Base-by-base conservation (phyloP, 2,113 vertebrate genomes). In the Oryzias celebensis region DNA sequence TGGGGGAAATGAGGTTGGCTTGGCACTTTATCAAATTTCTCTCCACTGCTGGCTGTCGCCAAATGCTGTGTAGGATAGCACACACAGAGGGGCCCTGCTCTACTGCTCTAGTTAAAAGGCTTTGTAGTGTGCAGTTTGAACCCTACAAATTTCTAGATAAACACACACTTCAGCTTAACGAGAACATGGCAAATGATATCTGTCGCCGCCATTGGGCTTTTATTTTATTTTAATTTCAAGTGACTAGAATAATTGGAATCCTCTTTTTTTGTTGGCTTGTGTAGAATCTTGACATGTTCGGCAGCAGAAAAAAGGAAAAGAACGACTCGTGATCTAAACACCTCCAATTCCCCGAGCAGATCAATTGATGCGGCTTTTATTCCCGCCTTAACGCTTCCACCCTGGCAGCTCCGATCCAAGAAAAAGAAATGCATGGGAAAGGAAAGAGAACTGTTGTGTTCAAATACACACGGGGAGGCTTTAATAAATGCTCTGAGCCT, bases 21-120 rank as follows among this genome's bases (percentile, higher is more conserved):
- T 90, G 86, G 86, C 85, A 78, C 67, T 73, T 67, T 63, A 68
- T 87, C 86, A 87, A 78, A 88, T 77, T 78, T 87, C 67, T 83
- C 75, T 69, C 75, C 72, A 66, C 62, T 16, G 68, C 79, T 75
- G 54, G 14, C 76, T 67, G 67, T 78, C 44, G 52, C 80, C 70
- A 83, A 78, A 67, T 52, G 48, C 73, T 74, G 81, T 58, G 59
- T 81, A 85, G 77, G 68, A 84, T 88, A 81, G 81, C 70, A 72
- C 74, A 78, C 66, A 52, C 68, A 68, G 64, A 73, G 43, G 47
- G 71, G 73, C 77, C 80, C 61, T 77, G 76, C 75, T 84, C 82
- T 68, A 74, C 81, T 85, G 85, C 85, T 85, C 81, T 79, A 81
- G 80, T 86, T 86, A 78, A 61, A 57, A 79, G 72, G 65, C 69